phyloP scores from a whole-genome alignment of 2,888 invertebrate species.

The Pyrochroa serraticornis region DNA sequence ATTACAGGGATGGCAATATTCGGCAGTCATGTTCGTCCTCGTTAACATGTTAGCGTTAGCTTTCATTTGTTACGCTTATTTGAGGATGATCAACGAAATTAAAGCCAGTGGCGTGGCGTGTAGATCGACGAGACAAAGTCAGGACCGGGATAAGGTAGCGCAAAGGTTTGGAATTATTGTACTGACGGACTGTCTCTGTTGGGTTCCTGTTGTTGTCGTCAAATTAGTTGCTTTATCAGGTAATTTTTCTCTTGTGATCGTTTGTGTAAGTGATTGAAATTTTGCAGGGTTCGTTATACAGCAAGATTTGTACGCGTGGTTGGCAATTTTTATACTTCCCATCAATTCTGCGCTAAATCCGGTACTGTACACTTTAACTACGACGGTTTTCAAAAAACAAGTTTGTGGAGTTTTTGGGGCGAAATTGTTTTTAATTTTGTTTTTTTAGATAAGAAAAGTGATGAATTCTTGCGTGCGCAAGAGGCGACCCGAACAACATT shows the following conservation, averaged over 20 bases:
- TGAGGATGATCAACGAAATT: slow-evolving; percentile 65
- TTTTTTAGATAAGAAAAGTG: slow-evolving; percentile 46
- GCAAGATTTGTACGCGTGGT: slow-evolving; percentile 64
- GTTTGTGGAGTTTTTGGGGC: slow-evolving; percentile 39
- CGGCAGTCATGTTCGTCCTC: slow-evolving; percentile 63
- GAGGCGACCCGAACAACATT: slow-evolving; percentile 48
- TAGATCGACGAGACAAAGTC: slow-evolving; percentile 63
- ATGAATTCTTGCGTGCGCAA: slow-evolving; percentile 46
- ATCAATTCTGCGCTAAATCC: slow-evolving; percentile 69
- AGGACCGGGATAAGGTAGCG: slow-evolving; percentile 63
- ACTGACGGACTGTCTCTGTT: slow-evolving; percentile 66
- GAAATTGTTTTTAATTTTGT: background rate
- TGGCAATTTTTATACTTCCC: slow-evolving; percentile 66
- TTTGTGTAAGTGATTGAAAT: too few relatives aligned
- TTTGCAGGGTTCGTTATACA: slow-evolving; percentile 61
- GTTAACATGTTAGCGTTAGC: slow-evolving; percentile 63
- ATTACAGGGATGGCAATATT: slow-evolving; percentile 65
- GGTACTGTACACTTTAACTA: slow-evolving; percentile 67
- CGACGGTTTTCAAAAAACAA: slow-evolving; percentile 66
- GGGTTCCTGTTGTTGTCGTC: slow-evolving; percentile 66
- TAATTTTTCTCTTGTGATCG: too few relatives aligned
- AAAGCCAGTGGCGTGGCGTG: slow-evolving; percentile 64
- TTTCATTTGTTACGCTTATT: slow-evolving; percentile 65
- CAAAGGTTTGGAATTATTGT: slow-evolving; percentile 67
- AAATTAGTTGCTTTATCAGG: slow-evolving; percentile 64